phyloP scores from a whole-genome alignment of 2,113 vertebrate genomes.

The Solea solea region DNA sequence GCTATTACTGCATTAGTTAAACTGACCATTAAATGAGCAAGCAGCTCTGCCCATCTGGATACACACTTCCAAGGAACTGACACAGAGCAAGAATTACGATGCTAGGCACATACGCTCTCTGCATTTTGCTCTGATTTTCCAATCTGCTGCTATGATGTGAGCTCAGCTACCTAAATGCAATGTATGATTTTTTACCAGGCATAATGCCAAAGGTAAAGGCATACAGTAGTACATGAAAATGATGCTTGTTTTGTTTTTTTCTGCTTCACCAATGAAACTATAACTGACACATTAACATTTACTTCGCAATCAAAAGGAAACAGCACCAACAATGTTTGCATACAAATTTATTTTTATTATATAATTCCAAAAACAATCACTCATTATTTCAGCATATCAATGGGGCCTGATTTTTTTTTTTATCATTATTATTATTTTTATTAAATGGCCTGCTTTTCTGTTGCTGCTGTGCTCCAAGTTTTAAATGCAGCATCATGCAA shows the following conservation, averaged over 20 bases:
- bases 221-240: neutral
- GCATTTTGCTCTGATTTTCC: constrained; percentile 19
- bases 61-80: constrained; percentile 30
- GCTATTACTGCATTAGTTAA: constrained; percentile 78
- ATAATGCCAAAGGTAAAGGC: too few relatives aligned
- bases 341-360: too few relatives aligned
- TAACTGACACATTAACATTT: too few relatives aligned
- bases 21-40: constrained; percentile 78
- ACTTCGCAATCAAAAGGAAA: neutral
- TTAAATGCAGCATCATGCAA: constrained; percentile 2
- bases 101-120: neutral
- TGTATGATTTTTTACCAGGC: neutral
- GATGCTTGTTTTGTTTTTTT: neutral
- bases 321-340: neutral
- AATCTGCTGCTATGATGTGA: constrained; percentile 1
- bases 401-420: neutral
- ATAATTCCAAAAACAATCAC: too few relatives aligned
- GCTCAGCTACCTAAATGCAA: neutral
- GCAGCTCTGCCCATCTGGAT: constrained; percentile 64
- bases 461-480: constrained; percentile 8
- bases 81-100: constrained; percentile 25
- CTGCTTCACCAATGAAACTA: too few relatives aligned
- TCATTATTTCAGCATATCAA: too few relatives aligned
- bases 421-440: neutral
- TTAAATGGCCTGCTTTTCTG: constrained; percentile 18